Base-by-base conservation (phyloP, 2,113 vertebrate genomes). In the Semicossyphus pulcher region DNA sequence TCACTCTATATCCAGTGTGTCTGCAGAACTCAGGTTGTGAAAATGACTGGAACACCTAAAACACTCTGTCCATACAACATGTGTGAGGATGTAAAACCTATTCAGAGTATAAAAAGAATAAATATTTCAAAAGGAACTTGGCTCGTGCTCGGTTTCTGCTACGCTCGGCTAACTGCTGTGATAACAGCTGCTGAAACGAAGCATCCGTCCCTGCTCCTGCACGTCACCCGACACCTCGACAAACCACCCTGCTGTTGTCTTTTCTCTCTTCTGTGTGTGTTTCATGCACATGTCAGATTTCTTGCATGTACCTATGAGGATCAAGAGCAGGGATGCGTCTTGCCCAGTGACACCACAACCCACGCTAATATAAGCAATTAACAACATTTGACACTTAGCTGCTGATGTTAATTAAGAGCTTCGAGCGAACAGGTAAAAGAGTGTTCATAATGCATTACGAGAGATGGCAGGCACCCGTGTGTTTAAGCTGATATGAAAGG, bases 121-220 rank as follows among this genome's bases (percentile, higher is more conserved):
- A 52, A 64, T 60, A 49, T 41, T 72, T 65, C 14, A 54, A 26
- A 36, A 32, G 28, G 34, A 72, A 62, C 32, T 7, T 18, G 32
- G 4, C 2, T 16, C 5, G 28, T 2, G 60, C 21, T 52, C 5
- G 53, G 41, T 60, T 52, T 48, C 9, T 2, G 49, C 32, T 0
- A 21, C 18, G 36, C 77, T 59, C 39, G 3, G 32, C 41, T 32
- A 12, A 39, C 67, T 63, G 59, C 25, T 1, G 53, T 36, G 72
- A 68, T 47, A 63, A 72, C 85, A 86, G 85, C 86, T 83, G 87
- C 81, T 78, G 66, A n/a, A 57, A 80, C 16, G 1, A 52, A 44
- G 59, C 79, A 15, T 53, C 73, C 21, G 14, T 18, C 28, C 25
- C 72, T 31, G 51, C 62, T 72, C 39, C 71, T 37, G 12, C 20